Percentiles rank a stretch among this genome's conserved stretches.
Conservation (phyloP, 2,888 invertebrate species). For the Halocaridina rubra region DNA sequence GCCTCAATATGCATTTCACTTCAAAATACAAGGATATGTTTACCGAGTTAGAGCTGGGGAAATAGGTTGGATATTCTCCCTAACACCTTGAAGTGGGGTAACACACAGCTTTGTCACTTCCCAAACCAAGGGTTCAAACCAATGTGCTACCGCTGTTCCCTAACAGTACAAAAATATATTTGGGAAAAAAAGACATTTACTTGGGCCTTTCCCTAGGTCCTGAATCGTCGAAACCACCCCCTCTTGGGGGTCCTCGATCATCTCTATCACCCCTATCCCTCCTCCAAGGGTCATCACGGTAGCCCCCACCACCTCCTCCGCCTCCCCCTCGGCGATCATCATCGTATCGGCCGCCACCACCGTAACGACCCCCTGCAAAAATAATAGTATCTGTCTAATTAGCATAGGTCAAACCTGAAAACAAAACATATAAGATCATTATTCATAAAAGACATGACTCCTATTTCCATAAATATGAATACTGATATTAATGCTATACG, state of each 20-base stretch:
- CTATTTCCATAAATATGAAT: no score
- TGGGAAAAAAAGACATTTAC: background rate
- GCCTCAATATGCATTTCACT: background rate
- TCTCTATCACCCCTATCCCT: background rate
- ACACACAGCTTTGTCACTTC: no score
- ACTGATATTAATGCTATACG: no score
- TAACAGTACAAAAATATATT: background rate
- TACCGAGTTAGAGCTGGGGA: background rate
- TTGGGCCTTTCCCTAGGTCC: slow-evolving; percentile 24
- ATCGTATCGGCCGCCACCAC: slow-evolving; percentile 28
- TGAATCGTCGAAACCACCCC: background rate
- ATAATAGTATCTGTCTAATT: no score
- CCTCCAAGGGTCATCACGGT: slow-evolving; percentile 7
- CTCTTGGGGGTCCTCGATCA: background rate
- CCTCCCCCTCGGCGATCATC: slow-evolving; percentile 25
- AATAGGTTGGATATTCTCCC: background rate
- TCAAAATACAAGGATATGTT: background rate
- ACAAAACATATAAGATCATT: no score
- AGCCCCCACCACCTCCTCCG: background rate
- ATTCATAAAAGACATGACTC: no score
- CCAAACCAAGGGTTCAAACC: no score
- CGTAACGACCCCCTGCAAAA: background rate
- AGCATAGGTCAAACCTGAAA: no score
- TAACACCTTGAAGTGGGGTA: background rate
- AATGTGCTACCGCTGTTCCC: no score